These are phyloP conservation scores for Agrochola macilenta DNA, from an alignment of 2,888 invertebrate species.

Conservation along the genomic window DNA sequence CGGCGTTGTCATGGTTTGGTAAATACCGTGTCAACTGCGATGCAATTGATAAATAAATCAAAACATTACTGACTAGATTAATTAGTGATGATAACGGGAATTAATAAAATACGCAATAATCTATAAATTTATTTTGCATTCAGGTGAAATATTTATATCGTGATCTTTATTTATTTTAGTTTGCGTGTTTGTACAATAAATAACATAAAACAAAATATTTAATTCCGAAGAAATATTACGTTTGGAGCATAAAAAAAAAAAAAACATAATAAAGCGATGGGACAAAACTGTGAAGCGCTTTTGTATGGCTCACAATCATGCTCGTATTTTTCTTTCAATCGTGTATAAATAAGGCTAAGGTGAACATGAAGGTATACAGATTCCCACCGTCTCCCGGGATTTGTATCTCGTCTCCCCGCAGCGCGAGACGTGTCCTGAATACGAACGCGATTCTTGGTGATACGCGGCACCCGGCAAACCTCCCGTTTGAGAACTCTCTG, in stretches of 20 bases:
- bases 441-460: constrained; percentile 71
- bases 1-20: constrained; percentile 52
- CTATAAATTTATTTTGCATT: constrained; percentile 23
- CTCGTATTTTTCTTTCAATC: constrained; percentile 83
- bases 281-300: constrained; percentile 60
- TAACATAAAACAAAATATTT: no score
- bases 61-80: constrained; percentile 41
- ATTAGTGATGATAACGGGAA: constrained; percentile 35
- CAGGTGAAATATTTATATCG: constrained; percentile 11
- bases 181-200: constrained; percentile 21
- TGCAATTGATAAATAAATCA: constrained; percentile 57
- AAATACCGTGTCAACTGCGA: constrained; percentile 56
- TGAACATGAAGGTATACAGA: constrained; percentile 84
- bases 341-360: constrained; percentile 84
- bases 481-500: constrained; percentile 62
- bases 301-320: constrained; percentile 75
- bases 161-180: constrained; percentile 36
- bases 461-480: constrained; percentile 67
- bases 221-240: constrained; percentile 2
- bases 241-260: constrained; percentile 8
- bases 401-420: constrained; percentile 87
- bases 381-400: constrained; percentile 84
- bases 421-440: constrained; percentile 85
- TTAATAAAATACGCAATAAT: constrained; percentile 33
- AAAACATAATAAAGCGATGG: constrained; percentile 27